phyloP scores from a whole-genome alignment of 2,888 invertebrate genomes.

The Troides aeacus region DNA sequence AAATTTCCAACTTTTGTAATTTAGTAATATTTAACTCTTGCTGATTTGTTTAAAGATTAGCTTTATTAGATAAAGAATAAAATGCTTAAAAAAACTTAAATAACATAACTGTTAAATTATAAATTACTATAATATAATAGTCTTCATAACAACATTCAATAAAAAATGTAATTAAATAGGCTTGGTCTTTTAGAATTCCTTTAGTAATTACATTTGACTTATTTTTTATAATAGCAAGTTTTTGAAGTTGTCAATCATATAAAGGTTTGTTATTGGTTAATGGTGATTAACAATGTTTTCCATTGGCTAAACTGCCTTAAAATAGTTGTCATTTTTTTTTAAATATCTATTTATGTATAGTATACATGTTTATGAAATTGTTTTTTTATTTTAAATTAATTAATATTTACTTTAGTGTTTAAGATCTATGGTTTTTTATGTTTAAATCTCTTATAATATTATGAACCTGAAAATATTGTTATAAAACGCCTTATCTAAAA shows the following conservation, averaged over 20 bases:
- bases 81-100: too few species aligned
- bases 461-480: background rate
- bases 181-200: too few species aligned
- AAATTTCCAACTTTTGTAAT: too few species aligned
- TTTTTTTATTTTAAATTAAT: background rate
- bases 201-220: background rate
- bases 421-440: background rate
- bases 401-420: background rate
- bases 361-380: background rate
- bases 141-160: too few species aligned
- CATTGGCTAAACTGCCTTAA: slow-evolving; percentile 14
- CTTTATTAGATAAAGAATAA: too few species aligned
- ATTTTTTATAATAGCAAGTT: slow-evolving; percentile 7
- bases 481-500: background rate
- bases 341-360: background rate
- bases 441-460: background rate
- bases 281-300: slow-evolving; percentile 12
- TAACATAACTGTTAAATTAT: too few species aligned
- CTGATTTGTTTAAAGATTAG: too few species aligned
- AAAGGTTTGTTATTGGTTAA: slow-evolving; percentile 15
- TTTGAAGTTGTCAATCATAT: slow-evolving; percentile 12
- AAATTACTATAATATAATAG: too few species aligned
- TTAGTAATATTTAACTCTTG: too few species aligned
- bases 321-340: slow-evolving; percentile 18
- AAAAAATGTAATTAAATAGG: too few species aligned